phyloP scores from a whole-genome alignment of 2,113 vertebrate genomes.

The Cyrtonyx montezumae region DNA sequence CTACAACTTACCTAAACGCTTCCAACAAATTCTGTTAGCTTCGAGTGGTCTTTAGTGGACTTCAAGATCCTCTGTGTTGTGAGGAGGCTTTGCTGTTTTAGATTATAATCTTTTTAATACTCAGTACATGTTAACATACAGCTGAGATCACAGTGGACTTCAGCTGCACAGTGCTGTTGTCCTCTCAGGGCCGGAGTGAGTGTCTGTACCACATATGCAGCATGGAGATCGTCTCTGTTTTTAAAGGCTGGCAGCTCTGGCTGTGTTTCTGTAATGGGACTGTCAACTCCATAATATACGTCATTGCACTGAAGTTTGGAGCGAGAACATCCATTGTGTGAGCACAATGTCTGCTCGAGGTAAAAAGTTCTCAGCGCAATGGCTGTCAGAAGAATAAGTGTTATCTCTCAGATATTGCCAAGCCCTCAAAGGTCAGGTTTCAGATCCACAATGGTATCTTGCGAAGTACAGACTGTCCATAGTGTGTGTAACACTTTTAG shows the following conservation, averaged over 20 bases:
- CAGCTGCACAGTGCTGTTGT: not conserved
- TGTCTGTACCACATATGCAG: not conserved
- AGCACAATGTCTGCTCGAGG: constrained; percentile 25
- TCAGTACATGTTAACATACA: not conserved
- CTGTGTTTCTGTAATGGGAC: constrained; percentile 15
- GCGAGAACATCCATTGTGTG: not conserved
- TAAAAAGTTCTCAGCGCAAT: not conserved
- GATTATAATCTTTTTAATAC: constrained; percentile 1
- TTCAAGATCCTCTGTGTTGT: not conserved
- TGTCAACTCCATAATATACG: not conserved
- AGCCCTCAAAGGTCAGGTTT: constrained; percentile 12
- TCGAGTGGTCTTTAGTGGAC: constrained; percentile 1
- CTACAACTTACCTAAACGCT: constrained; percentile 23
- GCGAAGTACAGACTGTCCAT: not conserved
- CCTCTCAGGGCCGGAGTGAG: not conserved
- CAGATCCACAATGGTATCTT: constrained; percentile 48
- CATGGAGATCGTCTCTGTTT: not conserved
- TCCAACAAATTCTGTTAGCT: not conserved
- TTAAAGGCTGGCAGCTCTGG: constrained; percentile 12
- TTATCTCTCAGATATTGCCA: constrained; percentile 42
- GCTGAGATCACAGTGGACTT: not conserved
- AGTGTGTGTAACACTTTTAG: constrained; percentile 53
- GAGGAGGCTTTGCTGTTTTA: not conserved
- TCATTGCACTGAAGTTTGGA: not conserved
- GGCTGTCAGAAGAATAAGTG: constrained; percentile 58